Evolutionary conservation across 2,888 invertebrate genomes (phyloP), one percentile per base, ranked within the genome.

Genomic region (Endotricha flammealis): DNA sequence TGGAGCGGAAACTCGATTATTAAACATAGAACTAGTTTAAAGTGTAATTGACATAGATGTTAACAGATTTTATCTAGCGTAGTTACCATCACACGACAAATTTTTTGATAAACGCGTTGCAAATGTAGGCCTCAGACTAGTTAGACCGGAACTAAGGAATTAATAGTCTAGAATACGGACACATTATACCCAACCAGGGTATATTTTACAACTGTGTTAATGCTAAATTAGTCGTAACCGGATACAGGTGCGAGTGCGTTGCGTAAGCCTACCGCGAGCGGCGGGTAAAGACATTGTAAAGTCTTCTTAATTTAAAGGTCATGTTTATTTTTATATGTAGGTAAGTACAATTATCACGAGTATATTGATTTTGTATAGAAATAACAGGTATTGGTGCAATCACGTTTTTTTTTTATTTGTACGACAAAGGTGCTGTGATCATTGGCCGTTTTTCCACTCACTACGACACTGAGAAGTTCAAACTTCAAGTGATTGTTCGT

Each of bases 201-300:
- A 16, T 16, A 16, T 6, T 6, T 16, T 16, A 4, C 16, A 16
- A 16, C 25, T 3, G 5, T 25, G 11, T 11, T 2, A 25, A 12
- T 12, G 11, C 12, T 3, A 12, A 28, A 28, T 32, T 29, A 38
- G 33, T 36, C 10, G 34, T 32, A 32, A 37, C 39, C 38, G 39
- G 41, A 41, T 39, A 36, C 16, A 25, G 32, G 24, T 36, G 23
- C 17, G 16, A 36, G 27, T 52, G 46, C 41, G 39, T 38, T 41
- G 40, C 41, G 49, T 39, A 48, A 42, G 29, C 27, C 24, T 30
- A 36, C 27, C 32, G 39, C 38, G 34, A 32, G 22, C 25, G 13
- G 20, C 20, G n/a, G 8, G 20, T 20, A 20, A 3, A 20, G 8
- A 28, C 28, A 4, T 13, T 13, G 25, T 12, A 25, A 12, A 25